A percentile compares a stretch with the other conserved stretches of the same genome.
phyloP scores from a whole-genome alignment of 2,797 vertebrate genomes.

The Nothura maculosa region DNA sequence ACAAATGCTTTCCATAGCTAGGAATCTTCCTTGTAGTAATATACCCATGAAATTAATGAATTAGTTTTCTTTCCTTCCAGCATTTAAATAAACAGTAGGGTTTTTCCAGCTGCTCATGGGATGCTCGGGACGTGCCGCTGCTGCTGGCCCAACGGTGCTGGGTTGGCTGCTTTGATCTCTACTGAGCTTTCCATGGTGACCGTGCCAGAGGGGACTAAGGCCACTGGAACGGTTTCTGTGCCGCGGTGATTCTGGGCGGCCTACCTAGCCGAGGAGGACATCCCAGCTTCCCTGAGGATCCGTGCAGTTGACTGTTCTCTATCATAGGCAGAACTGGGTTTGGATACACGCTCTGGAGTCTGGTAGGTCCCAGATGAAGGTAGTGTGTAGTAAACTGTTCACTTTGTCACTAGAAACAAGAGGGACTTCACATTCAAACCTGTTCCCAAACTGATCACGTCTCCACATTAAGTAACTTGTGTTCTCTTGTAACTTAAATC shows the following conservation, averaged over 20 bases:
- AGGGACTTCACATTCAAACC: background rate
- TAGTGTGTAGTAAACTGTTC: background rate
- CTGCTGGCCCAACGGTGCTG: slow-evolving; percentile 12
- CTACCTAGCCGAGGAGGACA: background rate
- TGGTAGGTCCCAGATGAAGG: background rate
- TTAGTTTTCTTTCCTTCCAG: background rate
- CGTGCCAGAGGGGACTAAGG: background rate
- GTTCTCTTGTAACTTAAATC: background rate
- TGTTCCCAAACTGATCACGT: background rate
- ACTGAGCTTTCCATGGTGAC: slow-evolving; percentile 49
- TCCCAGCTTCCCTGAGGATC: background rate
- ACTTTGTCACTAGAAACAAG: background rate
- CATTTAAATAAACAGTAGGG: background rate
- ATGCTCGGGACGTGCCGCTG: background rate
- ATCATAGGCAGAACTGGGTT: background rate
- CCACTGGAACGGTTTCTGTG: background rate
- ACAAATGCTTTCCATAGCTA: background rate
- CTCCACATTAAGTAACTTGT: background rate
- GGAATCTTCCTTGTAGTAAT: background rate
- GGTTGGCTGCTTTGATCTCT: background rate
- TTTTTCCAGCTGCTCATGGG: background rate
- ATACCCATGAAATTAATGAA: background rate
- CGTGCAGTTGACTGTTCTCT: background rate
- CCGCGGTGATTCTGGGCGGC: background rate
- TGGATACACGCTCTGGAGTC: background rate